phyloP scores from a whole-genome alignment of 2,888 invertebrate genomes.

The Dryobota labecula region DNA sequence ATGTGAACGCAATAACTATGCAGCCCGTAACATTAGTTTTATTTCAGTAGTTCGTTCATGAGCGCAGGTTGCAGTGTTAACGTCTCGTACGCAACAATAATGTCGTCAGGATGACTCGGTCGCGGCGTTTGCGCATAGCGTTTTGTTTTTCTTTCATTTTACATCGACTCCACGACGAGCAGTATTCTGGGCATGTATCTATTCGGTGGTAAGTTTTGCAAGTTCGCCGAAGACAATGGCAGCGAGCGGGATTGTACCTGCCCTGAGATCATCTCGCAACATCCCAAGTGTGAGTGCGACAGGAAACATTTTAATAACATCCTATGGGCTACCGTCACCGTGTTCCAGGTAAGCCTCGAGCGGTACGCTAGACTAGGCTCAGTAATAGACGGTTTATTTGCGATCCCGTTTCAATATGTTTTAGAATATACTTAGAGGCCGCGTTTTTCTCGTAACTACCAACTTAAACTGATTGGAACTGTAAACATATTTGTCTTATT shows the following conservation, averaged over 20 bases:
- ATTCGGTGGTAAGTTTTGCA: slow-evolving; percentile 99
- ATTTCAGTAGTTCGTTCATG: slow-evolving; percentile 66
- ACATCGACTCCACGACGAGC: slow-evolving; percentile 90
- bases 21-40: slow-evolving; percentile 75
- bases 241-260: slow-evolving; percentile 97
- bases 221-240: slow-evolving; percentile 96
- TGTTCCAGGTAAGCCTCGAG: slow-evolving; percentile 96
- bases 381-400: slow-evolving; percentile 86
- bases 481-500: slow-evolving; percentile 71
- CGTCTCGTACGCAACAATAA: slow-evolving; percentile 80
- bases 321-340: slow-evolving; percentile 99
- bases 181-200: slow-evolving; percentile 99
- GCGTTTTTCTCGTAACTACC: slow-evolving; percentile 84
- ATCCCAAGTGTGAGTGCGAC: slow-evolving; percentile 98
- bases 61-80: slow-evolving; percentile 83
- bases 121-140: slow-evolving; percentile 89
- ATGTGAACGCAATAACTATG: slow-evolving; percentile 52
- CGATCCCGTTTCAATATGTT: slow-evolving; percentile 84
- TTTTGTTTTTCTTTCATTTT: slow-evolving; percentile 90
- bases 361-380: slow-evolving; percentile 82
- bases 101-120: slow-evolving; percentile 83
- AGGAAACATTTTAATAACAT: slow-evolving; percentile 99
- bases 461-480: slow-evolving; percentile 62
- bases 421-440: slow-evolving; percentile 80
- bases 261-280: slow-evolving; percentile 96